A percentile compares a stretch with the other conserved stretches of the same genome.
These are phyloP conservation scores for Yponomeuta evonymella DNA, from an alignment of 2,888 invertebrate genomes.

Conservation along the genomic window DNA sequence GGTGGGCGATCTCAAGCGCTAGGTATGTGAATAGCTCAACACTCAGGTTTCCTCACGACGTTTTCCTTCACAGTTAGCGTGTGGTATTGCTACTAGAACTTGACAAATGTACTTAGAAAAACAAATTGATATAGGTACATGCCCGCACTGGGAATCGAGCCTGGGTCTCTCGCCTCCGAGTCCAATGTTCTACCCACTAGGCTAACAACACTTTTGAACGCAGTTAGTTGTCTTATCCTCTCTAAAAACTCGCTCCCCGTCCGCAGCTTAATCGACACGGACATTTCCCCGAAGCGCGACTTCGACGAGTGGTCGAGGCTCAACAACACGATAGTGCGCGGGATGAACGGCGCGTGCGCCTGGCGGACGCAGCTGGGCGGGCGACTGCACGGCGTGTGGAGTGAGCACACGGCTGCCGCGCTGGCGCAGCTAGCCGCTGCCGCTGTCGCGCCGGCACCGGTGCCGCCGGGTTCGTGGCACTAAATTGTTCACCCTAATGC, in stretches of 20 bases:
- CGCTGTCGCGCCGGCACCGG: conserved; percentile 27
- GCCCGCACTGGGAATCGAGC: too few relatives aligned
- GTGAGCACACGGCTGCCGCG: conserved; percentile 27
- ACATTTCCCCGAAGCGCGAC: conserved; percentile 77
- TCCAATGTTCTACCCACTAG: too few relatives aligned
- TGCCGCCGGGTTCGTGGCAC: not conserved
- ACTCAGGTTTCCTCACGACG: too few relatives aligned
- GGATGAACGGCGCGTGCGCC: conserved; percentile 35
- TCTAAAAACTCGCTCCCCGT: not conserved
- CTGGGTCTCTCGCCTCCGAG: too few relatives aligned
- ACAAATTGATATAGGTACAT: too few relatives aligned
- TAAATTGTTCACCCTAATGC: not conserved
- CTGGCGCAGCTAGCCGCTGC: conserved; percentile 12
- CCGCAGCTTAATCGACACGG: conserved; percentile 81
- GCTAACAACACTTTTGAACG: too few relatives aligned
- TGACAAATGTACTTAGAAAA: too few relatives aligned
- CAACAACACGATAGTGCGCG: conserved; percentile 45
- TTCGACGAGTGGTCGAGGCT: conserved; percentile 65
- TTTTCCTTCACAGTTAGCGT: too few relatives aligned
- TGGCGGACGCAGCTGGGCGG: conserved; percentile 25
- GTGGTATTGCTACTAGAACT: too few relatives aligned
- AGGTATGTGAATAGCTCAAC: too few relatives aligned
- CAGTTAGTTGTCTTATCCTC: not conserved
- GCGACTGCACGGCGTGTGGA: conserved; percentile 29
- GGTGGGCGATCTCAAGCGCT: too few relatives aligned